Evolutionary conservation across 2,113 vertebrate genomes (phyloP), one percentile per base, ranked within the genome.

Genomic region (Anolis sagrei): DNA sequence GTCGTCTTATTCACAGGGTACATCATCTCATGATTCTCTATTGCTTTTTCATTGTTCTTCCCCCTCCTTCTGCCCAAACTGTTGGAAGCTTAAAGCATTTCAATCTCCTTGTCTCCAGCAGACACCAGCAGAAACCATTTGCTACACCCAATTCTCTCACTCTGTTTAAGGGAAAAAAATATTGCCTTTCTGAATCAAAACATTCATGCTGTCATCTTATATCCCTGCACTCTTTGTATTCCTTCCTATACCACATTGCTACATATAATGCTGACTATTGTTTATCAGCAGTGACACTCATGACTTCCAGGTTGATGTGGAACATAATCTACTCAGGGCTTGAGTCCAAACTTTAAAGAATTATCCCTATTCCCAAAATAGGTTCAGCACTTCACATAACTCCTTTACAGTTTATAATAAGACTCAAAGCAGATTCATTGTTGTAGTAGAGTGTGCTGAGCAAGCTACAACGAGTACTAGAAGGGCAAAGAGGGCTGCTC

Each of bases 1-100:
- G 69, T 88, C 87, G 86, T 90, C 84, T 84, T 83, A 83, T 93
- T 89, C 73, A 89, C 54, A 49, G 0, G 32, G 36, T 25, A 48
- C 18, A 64, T 54, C 2, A 8, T 75, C 81, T 49, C 1, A 62
- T 39, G 39, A 61, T 82, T 88, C 82, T 44, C 79, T 64, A 0
- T 0, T 82, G 78, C 74, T 89, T 88, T 90, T 90, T 88, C 66
- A 51, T 36, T 66, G 36, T 14, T 21, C 39, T 79, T 32, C 25
- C 81, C 9, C 9, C n/a, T 91, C 80, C 11, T 18, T 58, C 76
- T 82, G 81, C 32, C 58, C n/a, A 66, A 82, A 76, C 36, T 81
- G 36, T 75, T 85, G 34, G 75, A 54, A 90, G 79, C 34, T 78
- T 87, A 49, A 61, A 84, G 84, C 78, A n/a, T 79, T 76, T 18